Evolutionary conservation across 1,140 invertebrate species (phyloP).

Genomic region (Apocrypta bakeri): DNA sequence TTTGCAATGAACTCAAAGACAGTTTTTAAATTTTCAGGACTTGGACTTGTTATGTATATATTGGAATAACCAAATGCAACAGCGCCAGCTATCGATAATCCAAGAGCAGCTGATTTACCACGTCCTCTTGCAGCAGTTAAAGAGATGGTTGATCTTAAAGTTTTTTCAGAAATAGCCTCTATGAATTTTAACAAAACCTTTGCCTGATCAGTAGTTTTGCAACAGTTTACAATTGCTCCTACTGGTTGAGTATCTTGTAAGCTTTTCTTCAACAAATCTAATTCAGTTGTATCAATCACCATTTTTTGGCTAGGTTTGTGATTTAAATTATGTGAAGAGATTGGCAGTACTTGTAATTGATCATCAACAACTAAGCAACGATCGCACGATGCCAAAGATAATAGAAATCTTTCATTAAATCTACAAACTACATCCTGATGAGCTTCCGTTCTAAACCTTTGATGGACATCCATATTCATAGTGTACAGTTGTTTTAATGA

Average conservation of each 20-base stretch:
- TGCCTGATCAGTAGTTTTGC: constrained; percentile 95
- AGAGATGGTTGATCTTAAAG: constrained; percentile 90
- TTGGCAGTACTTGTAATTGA: constrained; percentile 91
- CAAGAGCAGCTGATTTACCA: constrained; percentile 98
- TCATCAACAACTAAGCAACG: constrained; percentile 96
- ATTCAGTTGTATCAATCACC: constrained; percentile 76
- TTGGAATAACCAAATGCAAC: constrained; percentile 95
- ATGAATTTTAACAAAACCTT: constrained; percentile 95
- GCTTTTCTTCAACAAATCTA: constrained; percentile 84
- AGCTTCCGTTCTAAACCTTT: constrained; percentile 93
- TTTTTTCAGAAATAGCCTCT: constrained; percentile 96
- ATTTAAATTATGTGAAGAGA: constrained; percentile 91
- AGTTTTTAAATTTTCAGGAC: constrained; percentile 98
- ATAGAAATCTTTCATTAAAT: constrained; percentile 97
- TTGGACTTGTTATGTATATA: constrained; percentile 98
- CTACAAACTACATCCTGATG: constrained; percentile 93
- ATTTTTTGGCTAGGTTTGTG: constrained; percentile 81
- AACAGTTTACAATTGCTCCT: constrained; percentile 91
- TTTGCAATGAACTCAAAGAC: constrained; percentile 98
- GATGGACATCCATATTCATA: constrained; percentile 99
- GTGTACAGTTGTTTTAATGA: constrained; percentile 97
- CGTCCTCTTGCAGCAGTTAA: constrained; percentile 97
- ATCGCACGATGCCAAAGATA: constrained; percentile 92
- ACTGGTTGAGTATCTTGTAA: constrained; percentile 93
- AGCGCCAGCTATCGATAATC: constrained; percentile 91